Conservation (phyloP, 2,113 vertebrate genomes). For the Otis tarda region DNA sequence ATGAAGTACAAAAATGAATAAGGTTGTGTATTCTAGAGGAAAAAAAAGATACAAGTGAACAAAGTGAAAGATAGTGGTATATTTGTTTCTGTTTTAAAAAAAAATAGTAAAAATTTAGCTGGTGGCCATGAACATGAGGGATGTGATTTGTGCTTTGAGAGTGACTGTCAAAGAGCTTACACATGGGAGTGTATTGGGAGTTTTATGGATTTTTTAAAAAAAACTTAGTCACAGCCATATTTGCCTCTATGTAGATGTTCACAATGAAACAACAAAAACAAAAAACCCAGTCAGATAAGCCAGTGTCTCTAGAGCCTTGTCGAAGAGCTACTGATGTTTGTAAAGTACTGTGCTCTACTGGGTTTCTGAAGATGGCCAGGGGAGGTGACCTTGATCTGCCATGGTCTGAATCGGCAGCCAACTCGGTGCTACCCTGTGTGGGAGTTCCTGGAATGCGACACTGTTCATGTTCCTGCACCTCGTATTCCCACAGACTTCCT, state of each 20-base stretch:
- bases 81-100: neutral
- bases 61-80: neutral
- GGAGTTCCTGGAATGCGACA: neutral
- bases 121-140: neutral
- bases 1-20: neutral
- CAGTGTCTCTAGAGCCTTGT: neutral
- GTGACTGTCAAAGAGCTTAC: no score
- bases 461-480: neutral
- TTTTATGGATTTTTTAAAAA: neutral
- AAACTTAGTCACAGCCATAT: neutral
- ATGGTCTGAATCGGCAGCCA: neutral
- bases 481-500: neutral
- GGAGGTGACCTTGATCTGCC: neutral
- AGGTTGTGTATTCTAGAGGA: neutral
- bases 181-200: neutral
- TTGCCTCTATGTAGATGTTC: neutral
- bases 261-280: neutral
- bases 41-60: neutral
- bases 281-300: neutral
- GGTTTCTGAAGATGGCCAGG: neutral
- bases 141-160: neutral
- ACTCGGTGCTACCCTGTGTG: rapidly evolving
- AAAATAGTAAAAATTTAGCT: rapidly evolving
- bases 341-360: neutral
- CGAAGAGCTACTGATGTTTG: neutral